phyloP scores from a whole-genome alignment of 2,113 vertebrate genomes.

The Boleophthalmus pectinirostris region DNA sequence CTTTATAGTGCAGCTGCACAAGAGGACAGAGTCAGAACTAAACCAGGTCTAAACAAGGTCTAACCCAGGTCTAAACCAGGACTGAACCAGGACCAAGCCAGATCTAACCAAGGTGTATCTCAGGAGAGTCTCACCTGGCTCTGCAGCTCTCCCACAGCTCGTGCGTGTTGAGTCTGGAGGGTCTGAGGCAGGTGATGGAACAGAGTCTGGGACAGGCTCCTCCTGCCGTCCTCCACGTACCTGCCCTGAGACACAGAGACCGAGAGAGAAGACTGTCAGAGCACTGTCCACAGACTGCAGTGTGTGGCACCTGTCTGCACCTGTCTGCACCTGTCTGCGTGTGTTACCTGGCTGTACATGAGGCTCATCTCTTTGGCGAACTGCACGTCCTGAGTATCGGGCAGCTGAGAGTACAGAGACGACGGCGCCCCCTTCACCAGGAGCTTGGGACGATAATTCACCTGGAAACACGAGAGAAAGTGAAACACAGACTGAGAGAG shows the following conservation, averaged over 20 bases:
- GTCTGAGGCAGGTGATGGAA: constrained; percentile 91
- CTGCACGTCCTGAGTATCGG: constrained; percentile 65
- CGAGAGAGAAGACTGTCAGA: neutral
- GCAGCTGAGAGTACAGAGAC: constrained; percentile 65
- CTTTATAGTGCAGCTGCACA: constrained; percentile 79
- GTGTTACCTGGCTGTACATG: too few relatives aligned
- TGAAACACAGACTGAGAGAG: neutral
- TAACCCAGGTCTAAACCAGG: neutral
- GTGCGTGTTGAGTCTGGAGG: constrained; percentile 85
- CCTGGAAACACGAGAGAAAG: constrained; percentile 32
- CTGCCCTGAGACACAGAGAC: constrained; percentile 74
- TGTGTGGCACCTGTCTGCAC: too few relatives aligned
- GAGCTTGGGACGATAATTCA: constrained; percentile 55
- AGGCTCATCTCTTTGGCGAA: constrained; percentile 63
- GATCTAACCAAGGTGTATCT: neutral
- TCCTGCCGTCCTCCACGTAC: constrained; percentile 85
- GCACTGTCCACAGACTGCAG: neutral
- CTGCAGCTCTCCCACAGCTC: constrained; percentile 83
- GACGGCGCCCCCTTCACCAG: constrained; percentile 47
- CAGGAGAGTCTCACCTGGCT: constrained; percentile 79
- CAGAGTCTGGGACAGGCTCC: constrained; percentile 78
- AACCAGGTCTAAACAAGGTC: neutral
- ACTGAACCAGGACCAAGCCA: neutral
- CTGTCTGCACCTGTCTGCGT: too few relatives aligned
- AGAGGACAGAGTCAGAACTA: neutral